Evolutionary conservation across 53 echinoderm and acorn worm genomes (phyloP), one percentile per base, ranked within the genome.

Genomic region (Holothuria scabra): DNA sequence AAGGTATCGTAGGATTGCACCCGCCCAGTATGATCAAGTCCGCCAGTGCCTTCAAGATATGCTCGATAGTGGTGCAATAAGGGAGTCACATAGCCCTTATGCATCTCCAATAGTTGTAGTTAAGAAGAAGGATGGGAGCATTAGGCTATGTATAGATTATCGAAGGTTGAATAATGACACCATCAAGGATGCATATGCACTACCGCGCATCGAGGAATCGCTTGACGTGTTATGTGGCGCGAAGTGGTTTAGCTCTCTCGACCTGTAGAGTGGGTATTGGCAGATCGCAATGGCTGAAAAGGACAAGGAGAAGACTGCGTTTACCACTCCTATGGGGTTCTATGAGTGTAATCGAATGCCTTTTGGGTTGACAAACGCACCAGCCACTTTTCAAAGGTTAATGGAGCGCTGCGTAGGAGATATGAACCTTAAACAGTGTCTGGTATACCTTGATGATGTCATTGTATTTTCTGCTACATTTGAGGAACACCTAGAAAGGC

Each of bases 41-140:
- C 38, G 74, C 18, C 10, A 69, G 14, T 60, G 46, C 29, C 55
- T 86, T 2, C 8, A 59, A 48, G 58, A 60, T 4, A 79, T 76
- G 86, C 14, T 72, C 11, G 63, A 86, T 23, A n/a, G 24, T 12
- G 79, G 66, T 1, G 86, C 31, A 10, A 86, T 86, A 20, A n/a
- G 65, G 16, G 86, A 86, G 21, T 79, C 79, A 25, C 60, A 61
- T 46, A 74, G 74, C 35, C 86, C 86, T 32, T 79, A 86, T 86
- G 86, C 86, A n/a, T 74, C 74, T n/a, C 86, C 86, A 16, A 85
- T 85, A 20, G 74, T 85, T 23, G 37, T 70, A 16, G 85, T 85
- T n/a, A 52, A 56, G 11, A 85, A 75, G 52, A 38, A 26, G 44
- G 78, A 85, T 41, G 65, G 78, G 1, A 37, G 46, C 19, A 4